Base-by-base conservation (phyloP, 2,113 vertebrate genomes). In the Ameiurus melas region DNA sequence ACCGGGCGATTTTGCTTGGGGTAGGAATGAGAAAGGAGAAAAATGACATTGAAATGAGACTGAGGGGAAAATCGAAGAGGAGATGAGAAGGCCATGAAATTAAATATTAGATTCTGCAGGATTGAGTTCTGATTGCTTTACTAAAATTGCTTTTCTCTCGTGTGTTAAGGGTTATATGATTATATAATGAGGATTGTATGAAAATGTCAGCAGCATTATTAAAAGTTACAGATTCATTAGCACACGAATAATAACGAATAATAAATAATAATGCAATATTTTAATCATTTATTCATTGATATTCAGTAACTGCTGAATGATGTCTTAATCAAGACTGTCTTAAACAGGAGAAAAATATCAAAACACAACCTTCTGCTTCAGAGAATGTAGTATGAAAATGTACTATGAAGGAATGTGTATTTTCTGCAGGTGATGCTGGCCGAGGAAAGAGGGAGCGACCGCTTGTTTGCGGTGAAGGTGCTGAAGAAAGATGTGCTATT, bases 401-500 rank as follows among this genome's bases (percentile, higher is more conserved):
- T 16, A 30, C 27, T 47, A n/a, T 47, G 51, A 71, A 85, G 12
- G 22, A 83, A 55, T 55, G 30, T 39, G 80, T 19, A 58, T 58
- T 55, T 55, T 80, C n/a, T 33, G 0, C 73, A 98, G 97, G 97
- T 98, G 89, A 96, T 98, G 95, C 93, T 98, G 92, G 97, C 97
- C 0, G 97, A 98, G 92, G 96, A 97, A 86, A 93, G 96, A 89
- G 96, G 93, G 73, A 96, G 95, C 0, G 97, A 98, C 57, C 96
- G 96, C 47, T 94, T 98, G 86, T 98, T 95, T 4, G 97, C 97
- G 0, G 96, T 98, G 86, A 98, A 98, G 93, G 97, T 98, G 91
- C 92, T 98, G 92, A 98, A 98, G 93, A 98, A 98, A 90, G 97
- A 98, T 0, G 97, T 98, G 60, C 96, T 98, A 33, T 97, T 97